Base-by-base conservation (phyloP, 2,113 vertebrate species). In the Sapajus apella region DNA sequence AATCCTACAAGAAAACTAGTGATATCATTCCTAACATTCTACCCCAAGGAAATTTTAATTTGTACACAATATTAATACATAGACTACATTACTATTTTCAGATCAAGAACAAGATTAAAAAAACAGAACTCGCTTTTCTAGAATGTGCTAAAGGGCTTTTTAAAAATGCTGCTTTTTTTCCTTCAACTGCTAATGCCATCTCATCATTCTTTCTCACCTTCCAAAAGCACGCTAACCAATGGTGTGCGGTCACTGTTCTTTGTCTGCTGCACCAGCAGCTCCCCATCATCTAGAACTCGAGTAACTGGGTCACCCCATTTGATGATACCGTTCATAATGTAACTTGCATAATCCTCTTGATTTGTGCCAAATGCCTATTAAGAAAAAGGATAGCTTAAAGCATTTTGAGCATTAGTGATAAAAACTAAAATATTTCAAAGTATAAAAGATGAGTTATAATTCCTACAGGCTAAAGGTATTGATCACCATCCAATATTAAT, bases 221-320 rank as follows among this genome's bases (percentile, higher is more conserved):
- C 99, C 82, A 99, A 98, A 3, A 99, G 99, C 68, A 99, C 99
- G 92, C 99, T 99, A 45, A 99, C 99, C 93, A 99, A 96, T 0
- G 99, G 99, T 0, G 99, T 99, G 16, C 99, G 99, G 91, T 99
- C 99, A 6, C 99, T 99, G 98, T 99, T 99, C 97, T 99, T 99
- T 1, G 99, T 99, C 96, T 99, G 99, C 95, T 99, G 99, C 1
- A 99, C 99, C 90, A 99, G 99, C 96, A 99, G 99, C 95, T 99
- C 99, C 64, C 99, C 99, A 30, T 99, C 99, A 89, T 99, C 99
- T 85, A 99, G 93, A 30, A 99, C 99, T 23, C 99, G 99, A 0
- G 99, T 99, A 17, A 99, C 99, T 2, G 99, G 99, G 94, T 99
- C 99, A 1, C 99, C 99, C 99, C 99, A 99, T 80, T 99, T 99